Evolutionary conservation across 2,113 vertebrate genomes (phyloP).

Genomic region (Sarotherodon lohbergeri): DNA sequence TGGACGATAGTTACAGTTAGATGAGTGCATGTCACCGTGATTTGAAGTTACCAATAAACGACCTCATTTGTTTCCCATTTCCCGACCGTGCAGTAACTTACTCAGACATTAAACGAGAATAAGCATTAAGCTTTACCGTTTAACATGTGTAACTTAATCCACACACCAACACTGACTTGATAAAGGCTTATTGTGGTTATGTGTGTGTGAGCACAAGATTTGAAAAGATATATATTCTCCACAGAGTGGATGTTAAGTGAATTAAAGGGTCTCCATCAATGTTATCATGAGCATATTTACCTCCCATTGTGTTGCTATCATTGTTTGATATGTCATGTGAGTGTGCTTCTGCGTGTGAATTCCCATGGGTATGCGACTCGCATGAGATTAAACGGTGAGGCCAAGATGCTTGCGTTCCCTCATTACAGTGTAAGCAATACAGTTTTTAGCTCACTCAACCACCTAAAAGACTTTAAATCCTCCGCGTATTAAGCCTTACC

Average conservation of each 20-base stretch:
- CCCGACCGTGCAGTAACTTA: neutral
- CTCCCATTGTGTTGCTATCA: neutral
- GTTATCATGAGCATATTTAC: neutral
- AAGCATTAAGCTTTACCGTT: conserved; percentile 46
- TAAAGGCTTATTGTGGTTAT: neutral
- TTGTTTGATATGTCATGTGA: neutral
- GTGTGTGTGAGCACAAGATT: neutral
- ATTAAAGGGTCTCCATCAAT: neutral
- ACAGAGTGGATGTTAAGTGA: neutral
- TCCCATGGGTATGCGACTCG: neutral
- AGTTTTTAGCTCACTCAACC: conserved; percentile 61
- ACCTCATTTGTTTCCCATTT: neutral
- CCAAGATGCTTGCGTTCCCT: conserved; percentile 33
- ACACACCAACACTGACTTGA: conserved; percentile 13
- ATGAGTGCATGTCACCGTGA: neutral
- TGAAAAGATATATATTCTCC: neutral
- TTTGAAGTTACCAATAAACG: neutral
- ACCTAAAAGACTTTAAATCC: conserved; percentile 64
- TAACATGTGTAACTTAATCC: conserved; percentile 36
- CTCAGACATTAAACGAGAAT: conserved; percentile 24
- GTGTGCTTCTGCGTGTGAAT: neutral
- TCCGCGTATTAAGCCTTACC: conserved; percentile 47
- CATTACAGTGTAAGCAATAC: conserved; percentile 59
- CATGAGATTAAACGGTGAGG: conserved; percentile 21
- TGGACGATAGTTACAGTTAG: neutral